Percentiles rank a stretch among this genome's conserved stretches.
Conservation (phyloP, 2,113 vertebrate genomes). For the Sturnus vulgaris region DNA sequence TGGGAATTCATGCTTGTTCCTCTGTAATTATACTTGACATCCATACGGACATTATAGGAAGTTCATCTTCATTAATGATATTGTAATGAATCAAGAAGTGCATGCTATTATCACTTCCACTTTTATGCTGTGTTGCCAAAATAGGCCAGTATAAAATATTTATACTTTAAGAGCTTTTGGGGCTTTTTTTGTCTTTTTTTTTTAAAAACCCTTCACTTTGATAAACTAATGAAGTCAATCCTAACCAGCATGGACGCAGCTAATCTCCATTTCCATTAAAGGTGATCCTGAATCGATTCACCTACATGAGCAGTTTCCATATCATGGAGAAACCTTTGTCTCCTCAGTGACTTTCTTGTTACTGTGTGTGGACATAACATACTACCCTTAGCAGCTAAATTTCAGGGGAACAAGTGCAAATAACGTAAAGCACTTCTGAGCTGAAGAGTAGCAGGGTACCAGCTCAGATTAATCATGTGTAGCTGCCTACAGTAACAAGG, state of each 20-base stretch:
- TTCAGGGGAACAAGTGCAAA: neutral
- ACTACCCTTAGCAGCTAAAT: neutral
- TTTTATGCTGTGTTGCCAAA: constrained; percentile 35
- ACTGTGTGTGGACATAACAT: neutral
- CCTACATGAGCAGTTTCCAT: neutral
- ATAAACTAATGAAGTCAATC: neutral
- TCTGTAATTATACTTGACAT: constrained; percentile 39
- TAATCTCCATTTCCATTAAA: neutral
- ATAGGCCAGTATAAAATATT: constrained; percentile 44
- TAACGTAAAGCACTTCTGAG: neutral
- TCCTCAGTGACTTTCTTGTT: neutral
- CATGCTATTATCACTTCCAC: constrained; percentile 6
- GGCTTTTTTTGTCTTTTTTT: accelerated
- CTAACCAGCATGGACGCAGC: neutral
- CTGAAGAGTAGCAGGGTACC: neutral
- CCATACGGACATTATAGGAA: neutral
- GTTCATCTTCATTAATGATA: constrained; percentile 32
- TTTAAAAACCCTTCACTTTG: accelerated
- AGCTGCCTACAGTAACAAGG: neutral
- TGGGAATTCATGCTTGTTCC: constrained; percentile 28
- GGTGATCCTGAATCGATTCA: neutral
- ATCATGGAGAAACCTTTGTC: neutral
- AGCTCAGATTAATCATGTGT: neutral
- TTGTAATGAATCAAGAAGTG: constrained; percentile 1
- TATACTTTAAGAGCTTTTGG: neutral